Conservation (phyloP, 2,113 vertebrate species). For the Sinocyclocheilus grahami region DNA sequence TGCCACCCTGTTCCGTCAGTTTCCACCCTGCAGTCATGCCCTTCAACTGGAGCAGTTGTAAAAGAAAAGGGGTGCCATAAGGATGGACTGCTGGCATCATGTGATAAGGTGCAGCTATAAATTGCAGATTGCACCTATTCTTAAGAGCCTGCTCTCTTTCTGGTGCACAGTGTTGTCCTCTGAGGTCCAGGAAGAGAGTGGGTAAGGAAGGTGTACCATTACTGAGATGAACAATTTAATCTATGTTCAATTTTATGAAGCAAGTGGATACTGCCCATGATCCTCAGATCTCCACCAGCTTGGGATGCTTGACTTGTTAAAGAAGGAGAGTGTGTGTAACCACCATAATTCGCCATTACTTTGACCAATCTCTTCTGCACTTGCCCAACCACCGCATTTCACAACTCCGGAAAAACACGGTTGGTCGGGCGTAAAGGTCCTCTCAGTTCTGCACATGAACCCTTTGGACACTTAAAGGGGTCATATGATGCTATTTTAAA, state of each 20-base stretch:
- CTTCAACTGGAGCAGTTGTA: not conserved
- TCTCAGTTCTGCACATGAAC: not conserved
- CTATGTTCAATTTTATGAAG: not conserved
- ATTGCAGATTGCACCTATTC: not conserved
- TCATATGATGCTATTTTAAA: no score
- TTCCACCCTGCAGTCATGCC: not conserved
- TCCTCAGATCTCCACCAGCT: not conserved
- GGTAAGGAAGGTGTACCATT: not conserved
- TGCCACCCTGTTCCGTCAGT: conserved; percentile 43
- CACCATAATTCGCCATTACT: not conserved
- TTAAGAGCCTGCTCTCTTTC: not conserved
- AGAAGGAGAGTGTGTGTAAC: not conserved
- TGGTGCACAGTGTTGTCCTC: not conserved
- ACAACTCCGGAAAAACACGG: no score
- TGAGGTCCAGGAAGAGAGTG: not conserved
- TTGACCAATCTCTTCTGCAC: not conserved
- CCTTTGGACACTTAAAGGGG: not conserved
- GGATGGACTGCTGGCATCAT: conserved; percentile 63
- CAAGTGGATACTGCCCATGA: not conserved
- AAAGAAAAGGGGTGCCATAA: conserved; percentile 62
- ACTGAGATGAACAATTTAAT: not conserved
- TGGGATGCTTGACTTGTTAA: not conserved
- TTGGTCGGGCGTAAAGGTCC: no score
- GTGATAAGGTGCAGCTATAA: not conserved
- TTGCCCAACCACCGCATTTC: not conserved